Conservation (phyloP, 37 sponge, comb jelly and placozoan species). For the Corticium candelabrum region DNA sequence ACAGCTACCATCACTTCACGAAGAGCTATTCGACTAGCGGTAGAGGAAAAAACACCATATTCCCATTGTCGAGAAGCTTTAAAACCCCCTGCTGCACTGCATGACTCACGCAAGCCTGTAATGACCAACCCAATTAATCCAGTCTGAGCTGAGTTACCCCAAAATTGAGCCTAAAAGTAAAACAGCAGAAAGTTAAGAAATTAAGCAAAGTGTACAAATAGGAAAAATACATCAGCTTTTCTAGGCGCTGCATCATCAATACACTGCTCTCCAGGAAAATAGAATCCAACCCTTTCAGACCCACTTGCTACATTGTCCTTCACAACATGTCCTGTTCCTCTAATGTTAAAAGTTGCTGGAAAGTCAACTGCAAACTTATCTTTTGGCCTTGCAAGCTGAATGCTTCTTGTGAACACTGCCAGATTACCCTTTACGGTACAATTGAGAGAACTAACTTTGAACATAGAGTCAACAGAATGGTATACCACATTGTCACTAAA, state of each 20-base stretch:
- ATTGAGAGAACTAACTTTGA: slow-evolving; percentile 42
- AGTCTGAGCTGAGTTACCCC: slow-evolving; percentile 72
- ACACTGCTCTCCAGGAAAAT: slow-evolving; percentile 53
- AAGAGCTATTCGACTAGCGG: slow-evolving; percentile 42
- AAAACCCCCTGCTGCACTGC: slow-evolving; percentile 57
- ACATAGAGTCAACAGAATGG: slow-evolving; percentile 52
- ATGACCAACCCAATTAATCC: slow-evolving; percentile 48
- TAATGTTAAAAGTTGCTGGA: slow-evolving; percentile 72
- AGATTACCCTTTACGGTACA: slow-evolving; percentile 40
- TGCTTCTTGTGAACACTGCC: slow-evolving; percentile 49
- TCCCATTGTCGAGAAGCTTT: slow-evolving; percentile 57
- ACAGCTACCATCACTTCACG: slow-evolving; percentile 40
- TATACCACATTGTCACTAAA: slow-evolving; percentile 55
- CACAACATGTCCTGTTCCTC: slow-evolving; percentile 32
- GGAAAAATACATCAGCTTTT: neutral
- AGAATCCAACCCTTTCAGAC: slow-evolving; percentile 39
- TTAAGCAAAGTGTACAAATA: no score
- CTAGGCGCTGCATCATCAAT: slow-evolving; percentile 7
- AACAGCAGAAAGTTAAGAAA: neutral
- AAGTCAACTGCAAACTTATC: slow-evolving; percentile 83
- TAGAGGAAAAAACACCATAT: slow-evolving; percentile 68
- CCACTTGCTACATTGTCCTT: slow-evolving; percentile 72
- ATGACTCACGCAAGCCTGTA: slow-evolving; percentile 35
- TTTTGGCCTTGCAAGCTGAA: slow-evolving; percentile 40
- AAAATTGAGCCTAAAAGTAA: slow-evolving; percentile 46